Percentiles rank a stretch among this genome's conserved stretches.
Evolutionary conservation across 2,113 vertebrate genomes (phyloP).

Genomic region (Sapajus apella): DNA sequence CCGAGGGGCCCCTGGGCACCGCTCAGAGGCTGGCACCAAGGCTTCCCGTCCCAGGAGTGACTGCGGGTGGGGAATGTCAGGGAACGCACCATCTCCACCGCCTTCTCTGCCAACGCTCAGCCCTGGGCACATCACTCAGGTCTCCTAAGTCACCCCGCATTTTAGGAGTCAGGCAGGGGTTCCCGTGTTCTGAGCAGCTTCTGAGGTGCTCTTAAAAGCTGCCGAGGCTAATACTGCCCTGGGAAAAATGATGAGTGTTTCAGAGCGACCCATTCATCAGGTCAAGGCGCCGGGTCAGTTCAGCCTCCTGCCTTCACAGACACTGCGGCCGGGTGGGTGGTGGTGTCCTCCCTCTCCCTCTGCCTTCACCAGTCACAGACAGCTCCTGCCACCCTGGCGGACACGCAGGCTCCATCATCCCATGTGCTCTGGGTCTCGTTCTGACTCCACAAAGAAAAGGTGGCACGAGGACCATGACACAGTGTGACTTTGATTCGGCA

Average conservation of each 20-base stretch:
- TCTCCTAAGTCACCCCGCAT: too few species aligned
- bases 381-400: neutral
- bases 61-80: neutral
- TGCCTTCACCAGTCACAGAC: fast-evolving
- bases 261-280: fast-evolving
- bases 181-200: neutral
- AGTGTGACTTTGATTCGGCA: too few species aligned
- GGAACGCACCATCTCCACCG: fast-evolving
- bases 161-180: neutral
- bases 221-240: too few species aligned
- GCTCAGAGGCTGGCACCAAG: neutral
- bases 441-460: neutral
- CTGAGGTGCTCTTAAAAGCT: neutral
- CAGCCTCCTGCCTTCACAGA: fast-evolving
- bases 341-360: neutral
- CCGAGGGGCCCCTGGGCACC: fast-evolving
- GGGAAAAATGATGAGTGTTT: neutral
- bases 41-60: too few species aligned
- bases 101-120: neutral
- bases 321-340: fast-evolving
- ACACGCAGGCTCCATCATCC: too few species aligned
- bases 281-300: fast-evolving
- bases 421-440: neutral
- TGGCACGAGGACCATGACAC: too few species aligned
- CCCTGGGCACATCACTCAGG: neutral